A percentile compares a stretch with the other conserved stretches of the same genome.
These are phyloP conservation scores for Megaceryle torquata DNA, from an alignment of 2,113 vertebrate species.

Conservation along the genomic window DNA sequence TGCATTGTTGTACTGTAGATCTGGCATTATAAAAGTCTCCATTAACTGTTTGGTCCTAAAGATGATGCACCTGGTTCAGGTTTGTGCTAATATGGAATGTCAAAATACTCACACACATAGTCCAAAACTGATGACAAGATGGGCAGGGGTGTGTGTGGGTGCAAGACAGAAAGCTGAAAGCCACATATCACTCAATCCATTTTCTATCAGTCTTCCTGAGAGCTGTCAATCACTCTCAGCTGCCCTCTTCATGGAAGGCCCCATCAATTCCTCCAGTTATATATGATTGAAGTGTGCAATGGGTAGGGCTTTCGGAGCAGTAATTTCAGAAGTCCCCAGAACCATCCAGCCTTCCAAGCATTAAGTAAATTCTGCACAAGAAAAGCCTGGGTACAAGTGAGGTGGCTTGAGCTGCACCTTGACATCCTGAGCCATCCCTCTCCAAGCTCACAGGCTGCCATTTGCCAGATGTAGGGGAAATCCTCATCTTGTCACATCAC, in stretches of 20 bases:
- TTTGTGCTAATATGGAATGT: constrained; percentile 51
- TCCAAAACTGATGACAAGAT: not conserved
- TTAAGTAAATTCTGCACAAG: not conserved
- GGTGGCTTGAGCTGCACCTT: not conserved
- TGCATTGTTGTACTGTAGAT: constrained; percentile 6
- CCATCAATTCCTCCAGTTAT: not conserved
- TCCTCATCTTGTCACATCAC: not conserved
- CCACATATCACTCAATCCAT: not conserved
- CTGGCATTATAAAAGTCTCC: constrained; percentile 26
- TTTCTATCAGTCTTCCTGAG: not conserved
- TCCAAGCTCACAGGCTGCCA: not conserved
- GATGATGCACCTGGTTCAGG: constrained; percentile 16
- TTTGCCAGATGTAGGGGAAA: not conserved
- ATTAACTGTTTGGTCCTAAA: constrained; percentile 52
- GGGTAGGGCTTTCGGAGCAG: not conserved
- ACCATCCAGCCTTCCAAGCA: not conserved
- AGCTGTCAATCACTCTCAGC: not conserved
- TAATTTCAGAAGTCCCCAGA: not conserved
- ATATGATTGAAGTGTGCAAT: not conserved
- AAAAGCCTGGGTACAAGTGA: not conserved
- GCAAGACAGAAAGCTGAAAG: not conserved
- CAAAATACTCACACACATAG: not conserved
- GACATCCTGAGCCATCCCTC: not conserved
- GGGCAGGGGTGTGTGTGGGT: no score
- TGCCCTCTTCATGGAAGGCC: not conserved